Evolutionary conservation across 92 coral and sea anemone species (phyloP), one percentile per base, ranked within the genome.

Genomic region (Isaurus tuberculatus): DNA sequence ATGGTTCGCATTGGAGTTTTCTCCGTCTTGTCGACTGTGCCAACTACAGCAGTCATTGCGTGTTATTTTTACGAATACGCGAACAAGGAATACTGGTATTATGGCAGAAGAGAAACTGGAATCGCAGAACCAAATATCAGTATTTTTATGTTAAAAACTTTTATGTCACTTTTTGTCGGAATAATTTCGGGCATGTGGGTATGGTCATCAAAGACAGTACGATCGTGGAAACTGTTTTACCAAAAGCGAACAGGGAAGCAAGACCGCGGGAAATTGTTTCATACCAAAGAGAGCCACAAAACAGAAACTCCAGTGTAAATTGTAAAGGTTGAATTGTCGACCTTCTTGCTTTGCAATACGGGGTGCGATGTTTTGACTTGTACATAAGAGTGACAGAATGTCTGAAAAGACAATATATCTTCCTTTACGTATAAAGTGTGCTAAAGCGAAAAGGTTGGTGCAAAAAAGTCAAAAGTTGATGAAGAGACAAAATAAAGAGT

Each of bases 171-270:
- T 55, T 97, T 97, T 80, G 91, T 90, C 22, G 99, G 99, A 26
- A 91, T 94, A 13, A 92, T 97, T 22, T 91, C 99, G 23, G 99
- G 99, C 23, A 86, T 94, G 63, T 97, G 99, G 99, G 89, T 97
- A 17, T 97, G 98, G 91, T 90, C 99, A 17, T 68, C 88, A 13
- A 97, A 97, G 65, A 92, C 98, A 9, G 29, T 91, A 9, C 75
- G 88, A 30, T 89, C 99, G 19, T 97, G 98, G 99, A 90, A 86
- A 73, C 75, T 63, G 13, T 87, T 97, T 58, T 94, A 89, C 68
- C 71, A 85, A 61, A 66, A 80, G 48, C 40, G 86, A 27, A 88
- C 83, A 28, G 93, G 94, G 48, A 91, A 87, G 2, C 91, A 85
- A 9, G 70, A 93, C 55, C 90, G 84, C 25, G 48, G 51, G 16